Evolutionary conservation across 2,113 vertebrate genomes (phyloP).

Genomic region (Ellobius talpinus): DNA sequence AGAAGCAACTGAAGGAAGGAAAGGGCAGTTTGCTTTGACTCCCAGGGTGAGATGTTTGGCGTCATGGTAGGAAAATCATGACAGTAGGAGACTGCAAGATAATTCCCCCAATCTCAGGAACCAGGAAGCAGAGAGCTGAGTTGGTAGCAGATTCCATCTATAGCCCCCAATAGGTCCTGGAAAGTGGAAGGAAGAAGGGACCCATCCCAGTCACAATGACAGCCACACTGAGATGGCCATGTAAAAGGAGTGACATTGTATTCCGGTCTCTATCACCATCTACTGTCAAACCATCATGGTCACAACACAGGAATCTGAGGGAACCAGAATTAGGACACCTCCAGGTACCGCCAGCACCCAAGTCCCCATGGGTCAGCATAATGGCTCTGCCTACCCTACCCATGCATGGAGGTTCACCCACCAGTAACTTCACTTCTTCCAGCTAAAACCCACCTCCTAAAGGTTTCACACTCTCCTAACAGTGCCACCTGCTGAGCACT

Average conservation of each 20-base stretch:
- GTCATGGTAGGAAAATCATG: neutral
- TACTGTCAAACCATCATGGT: constrained; percentile 56
- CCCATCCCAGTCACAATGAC: neutral
- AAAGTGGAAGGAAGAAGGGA: neutral
- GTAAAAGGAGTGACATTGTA: neutral
- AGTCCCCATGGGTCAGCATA: neutral
- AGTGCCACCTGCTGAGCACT: neutral
- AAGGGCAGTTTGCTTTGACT: neutral
- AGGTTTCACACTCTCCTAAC: neutral
- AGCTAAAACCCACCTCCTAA: neutral
- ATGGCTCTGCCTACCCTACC: fast-evolving
- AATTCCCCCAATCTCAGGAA: neutral
- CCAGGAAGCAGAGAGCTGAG: neutral
- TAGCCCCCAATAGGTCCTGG: neutral
- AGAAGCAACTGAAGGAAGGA: neutral
- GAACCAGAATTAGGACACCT: neutral
- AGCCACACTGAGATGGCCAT: constrained; percentile 9
- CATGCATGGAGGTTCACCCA: neutral
- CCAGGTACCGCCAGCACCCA: neutral
- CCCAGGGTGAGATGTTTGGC: neutral
- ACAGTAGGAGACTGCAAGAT: neutral
- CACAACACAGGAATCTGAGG: neutral
- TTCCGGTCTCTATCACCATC: constrained; percentile 50
- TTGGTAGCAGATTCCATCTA: neutral
- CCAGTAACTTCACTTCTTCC: neutral